phyloP scores from a whole-genome alignment of 92 coral and sea anemone species.

The Micromussa lordhowensis region DNA sequence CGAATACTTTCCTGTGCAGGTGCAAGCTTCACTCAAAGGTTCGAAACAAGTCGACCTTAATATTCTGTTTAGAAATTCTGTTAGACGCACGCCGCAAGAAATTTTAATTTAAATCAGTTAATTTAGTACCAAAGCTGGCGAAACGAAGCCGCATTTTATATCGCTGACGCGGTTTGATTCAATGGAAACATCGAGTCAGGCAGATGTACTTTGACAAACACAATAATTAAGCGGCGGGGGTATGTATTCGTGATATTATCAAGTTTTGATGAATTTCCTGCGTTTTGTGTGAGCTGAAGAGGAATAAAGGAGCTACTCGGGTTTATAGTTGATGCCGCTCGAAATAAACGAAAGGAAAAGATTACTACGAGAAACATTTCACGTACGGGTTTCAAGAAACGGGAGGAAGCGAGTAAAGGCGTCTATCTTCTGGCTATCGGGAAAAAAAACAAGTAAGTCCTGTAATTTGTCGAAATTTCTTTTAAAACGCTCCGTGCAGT shows the following conservation, averaged over 20 bases:
- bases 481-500: not conserved
- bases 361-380: not conserved
- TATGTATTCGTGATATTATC: not conserved
- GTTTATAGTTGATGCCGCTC: not conserved
- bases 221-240: slow-evolving; percentile 10
- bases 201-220: slow-evolving; percentile 2
- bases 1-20: not conserved
- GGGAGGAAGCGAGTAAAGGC: not conserved
- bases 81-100: slow-evolving; percentile 1
- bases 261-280: slow-evolving; percentile 10
- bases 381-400: not conserved
- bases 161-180: not conserved
- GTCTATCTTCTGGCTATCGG: not conserved
- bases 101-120: not conserved
- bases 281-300: not conserved
- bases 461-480: not conserved
- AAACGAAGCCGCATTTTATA: not conserved
- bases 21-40: not conserved
- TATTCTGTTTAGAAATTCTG: not conserved
- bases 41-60: not conserved
- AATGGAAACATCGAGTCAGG: not conserved
- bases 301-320: not conserved
- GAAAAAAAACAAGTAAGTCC: not conserved
- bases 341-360: not conserved
- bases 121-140: not conserved